These are phyloP conservation scores for Amblyteles armatorius DNA, from an alignment of 2,888 invertebrate genomes.

Conservation along the genomic window DNA sequence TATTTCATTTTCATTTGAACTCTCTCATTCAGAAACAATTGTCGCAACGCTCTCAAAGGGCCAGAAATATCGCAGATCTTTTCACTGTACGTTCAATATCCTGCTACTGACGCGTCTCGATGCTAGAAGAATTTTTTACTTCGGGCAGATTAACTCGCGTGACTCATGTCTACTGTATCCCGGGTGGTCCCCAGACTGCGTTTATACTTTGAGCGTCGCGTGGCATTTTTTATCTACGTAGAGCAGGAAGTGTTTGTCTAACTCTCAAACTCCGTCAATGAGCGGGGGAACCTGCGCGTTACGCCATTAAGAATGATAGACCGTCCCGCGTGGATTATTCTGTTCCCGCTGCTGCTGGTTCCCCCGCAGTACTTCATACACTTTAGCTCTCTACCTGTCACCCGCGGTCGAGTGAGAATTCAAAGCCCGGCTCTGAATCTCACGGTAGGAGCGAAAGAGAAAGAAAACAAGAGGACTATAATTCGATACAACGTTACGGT, in stretches of 20 bases:
- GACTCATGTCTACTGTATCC: constrained; percentile 39
- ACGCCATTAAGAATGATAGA: constrained; percentile 46
- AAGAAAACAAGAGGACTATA: constrained; percentile 2
- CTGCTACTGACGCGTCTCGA: not conserved
- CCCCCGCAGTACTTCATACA: constrained; percentile 28
- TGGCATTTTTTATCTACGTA: constrained; percentile 3
- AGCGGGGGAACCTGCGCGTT: constrained; percentile 15
- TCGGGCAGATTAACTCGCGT: constrained; percentile 49
- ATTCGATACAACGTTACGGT: constrained; percentile 40
- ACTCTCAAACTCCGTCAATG: constrained; percentile 41
- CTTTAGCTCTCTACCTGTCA: constrained; percentile 32
- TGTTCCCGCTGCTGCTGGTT: constrained; percentile 5
- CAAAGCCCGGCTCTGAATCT: not conserved
- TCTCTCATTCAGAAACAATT: not conserved
- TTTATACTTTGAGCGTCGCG: constrained; percentile 5
- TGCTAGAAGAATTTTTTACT: constrained; percentile 26
- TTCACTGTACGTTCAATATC: constrained; percentile 11
- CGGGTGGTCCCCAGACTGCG: constrained; percentile 56
- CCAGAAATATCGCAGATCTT: not conserved
- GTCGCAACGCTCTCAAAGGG: not conserved
- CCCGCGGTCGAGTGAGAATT: constrained; percentile 27
- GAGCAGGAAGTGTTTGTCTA: constrained; percentile 53
- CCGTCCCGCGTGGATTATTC: constrained; percentile 26
- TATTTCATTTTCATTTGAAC: not conserved
- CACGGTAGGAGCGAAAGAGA: constrained; percentile 1